Conservation (phyloP, 1,140 invertebrate genomes). For the Odontomachus brunneus region DNA sequence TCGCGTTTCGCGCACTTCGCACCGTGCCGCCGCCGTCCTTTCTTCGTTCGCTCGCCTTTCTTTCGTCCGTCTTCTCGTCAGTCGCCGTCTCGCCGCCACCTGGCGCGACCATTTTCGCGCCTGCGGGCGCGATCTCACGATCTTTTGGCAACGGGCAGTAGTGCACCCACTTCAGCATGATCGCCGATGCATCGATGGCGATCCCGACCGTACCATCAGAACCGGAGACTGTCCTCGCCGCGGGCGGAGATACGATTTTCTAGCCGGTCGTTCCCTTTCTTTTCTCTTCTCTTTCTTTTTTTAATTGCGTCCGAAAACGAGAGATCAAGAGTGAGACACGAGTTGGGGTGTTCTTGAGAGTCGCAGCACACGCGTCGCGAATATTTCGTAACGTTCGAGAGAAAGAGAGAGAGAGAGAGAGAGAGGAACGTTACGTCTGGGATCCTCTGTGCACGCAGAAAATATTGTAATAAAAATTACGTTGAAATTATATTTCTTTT, state of each 20-base stretch:
- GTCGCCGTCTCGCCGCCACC: slow-evolving; percentile 35
- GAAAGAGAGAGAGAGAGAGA: background rate
- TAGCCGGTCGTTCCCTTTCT: slow-evolving; percentile 1
- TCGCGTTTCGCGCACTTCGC: slow-evolving; percentile 44
- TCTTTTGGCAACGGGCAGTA: slow-evolving; percentile 79
- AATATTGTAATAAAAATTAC: too few relatives aligned
- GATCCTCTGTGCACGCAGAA: too few relatives aligned
- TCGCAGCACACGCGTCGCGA: too few relatives aligned
- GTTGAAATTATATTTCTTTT: too few relatives aligned
- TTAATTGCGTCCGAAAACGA: background rate
- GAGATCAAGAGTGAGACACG: background rate
- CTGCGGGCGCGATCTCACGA: slow-evolving; percentile 62
- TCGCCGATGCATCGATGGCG: slow-evolving; percentile 7
- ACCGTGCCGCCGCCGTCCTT: slow-evolving; percentile 18
- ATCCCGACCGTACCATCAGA: slow-evolving; percentile 26
- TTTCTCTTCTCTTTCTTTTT: background rate
- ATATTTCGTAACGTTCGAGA: background rate
- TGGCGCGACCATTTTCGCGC: slow-evolving; percentile 44
- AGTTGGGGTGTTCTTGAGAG: too few relatives aligned
- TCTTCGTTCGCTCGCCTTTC: slow-evolving; percentile 32
- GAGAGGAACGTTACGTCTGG: background rate
- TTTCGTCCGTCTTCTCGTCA: slow-evolving; percentile 51
- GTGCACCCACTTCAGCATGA: slow-evolving; percentile 85
- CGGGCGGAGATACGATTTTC: slow-evolving; percentile 18
- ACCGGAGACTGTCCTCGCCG: slow-evolving; percentile 34